Evolutionary conservation across 2,797 vertebrate genomes (phyloP).

Genomic region (Tympanoctomys barrerae): DNA sequence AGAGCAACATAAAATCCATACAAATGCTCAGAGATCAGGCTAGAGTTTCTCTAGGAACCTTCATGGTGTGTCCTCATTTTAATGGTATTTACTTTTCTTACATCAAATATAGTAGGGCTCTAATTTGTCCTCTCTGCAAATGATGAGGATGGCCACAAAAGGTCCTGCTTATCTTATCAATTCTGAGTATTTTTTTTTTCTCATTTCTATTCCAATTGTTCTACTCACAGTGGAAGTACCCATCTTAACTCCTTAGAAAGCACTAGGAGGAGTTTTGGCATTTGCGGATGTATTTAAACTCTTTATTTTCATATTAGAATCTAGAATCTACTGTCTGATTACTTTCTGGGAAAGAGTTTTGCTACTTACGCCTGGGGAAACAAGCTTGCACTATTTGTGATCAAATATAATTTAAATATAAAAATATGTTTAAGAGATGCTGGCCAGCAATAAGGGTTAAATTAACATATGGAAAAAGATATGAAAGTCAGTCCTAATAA

Average conservation of each 20-base stretch:
- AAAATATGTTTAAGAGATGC: slow-evolving; percentile 23
- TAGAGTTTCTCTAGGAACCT: slow-evolving; percentile 78
- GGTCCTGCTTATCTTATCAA: slow-evolving; percentile 12
- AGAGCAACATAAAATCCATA: slow-evolving; percentile 78
- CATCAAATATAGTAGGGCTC: slow-evolving; percentile 21
- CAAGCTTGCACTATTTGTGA: not conserved
- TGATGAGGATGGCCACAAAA: slow-evolving; percentile 63
- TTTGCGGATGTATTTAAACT: not conserved
- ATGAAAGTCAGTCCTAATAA: slow-evolving; percentile 47
- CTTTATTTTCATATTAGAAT: not conserved
- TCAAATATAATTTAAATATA: not conserved
- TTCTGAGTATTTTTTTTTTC: slow-evolving; percentile 29
- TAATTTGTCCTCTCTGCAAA: not conserved
- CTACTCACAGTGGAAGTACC: slow-evolving; percentile 41
- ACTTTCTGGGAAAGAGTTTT: not conserved
- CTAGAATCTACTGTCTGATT: not conserved
- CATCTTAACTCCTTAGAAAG: slow-evolving; percentile 34
- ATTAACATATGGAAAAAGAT: not conserved
- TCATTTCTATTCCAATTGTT: slow-evolving; percentile 6
- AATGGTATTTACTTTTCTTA: slow-evolving; percentile 65
- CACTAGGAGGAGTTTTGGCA: not conserved
- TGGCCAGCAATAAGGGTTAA: not conserved
- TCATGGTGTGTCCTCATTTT: slow-evolving; percentile 66
- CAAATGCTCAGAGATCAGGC: slow-evolving; percentile 75
- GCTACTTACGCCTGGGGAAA: not conserved